Evolutionary conservation across 2,797 vertebrate genomes (phyloP).

Genomic region (Chelon labrosus): DNA sequence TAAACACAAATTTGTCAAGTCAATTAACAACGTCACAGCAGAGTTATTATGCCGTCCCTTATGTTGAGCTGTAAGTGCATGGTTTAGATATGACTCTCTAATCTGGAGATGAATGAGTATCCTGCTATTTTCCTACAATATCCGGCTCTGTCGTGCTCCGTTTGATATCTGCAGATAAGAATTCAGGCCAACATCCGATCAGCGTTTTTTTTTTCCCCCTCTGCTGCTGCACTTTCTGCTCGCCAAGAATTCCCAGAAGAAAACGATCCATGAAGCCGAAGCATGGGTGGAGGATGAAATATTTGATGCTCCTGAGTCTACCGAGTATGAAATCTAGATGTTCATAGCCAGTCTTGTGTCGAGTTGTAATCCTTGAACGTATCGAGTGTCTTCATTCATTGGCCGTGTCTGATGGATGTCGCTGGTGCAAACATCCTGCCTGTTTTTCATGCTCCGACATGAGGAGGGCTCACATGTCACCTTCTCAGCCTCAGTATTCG

Average conservation of each 20-base stretch:
- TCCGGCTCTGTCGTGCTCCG: slow-evolving; percentile 15
- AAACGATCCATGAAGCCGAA: slow-evolving; percentile 29
- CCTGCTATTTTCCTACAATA: not conserved
- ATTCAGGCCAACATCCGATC: slow-evolving; percentile 26
- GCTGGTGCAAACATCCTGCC: slow-evolving; percentile 35
- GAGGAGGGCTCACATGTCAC: slow-evolving; percentile 6
- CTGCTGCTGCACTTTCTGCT: slow-evolving; percentile 39
- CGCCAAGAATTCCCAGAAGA: slow-evolving; percentile 32
- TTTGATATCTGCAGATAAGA: slow-evolving; percentile 42
- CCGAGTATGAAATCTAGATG: not conserved
- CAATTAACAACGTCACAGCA: not conserved
- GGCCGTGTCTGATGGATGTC: not conserved
- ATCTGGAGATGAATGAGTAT: not conserved
- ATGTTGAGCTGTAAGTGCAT: not conserved
- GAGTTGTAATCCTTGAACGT: not conserved
- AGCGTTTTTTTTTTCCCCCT: slow-evolving; percentile 22
- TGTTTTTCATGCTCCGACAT: not conserved
- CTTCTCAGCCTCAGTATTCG: slow-evolving; percentile 7
- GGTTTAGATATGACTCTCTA: slow-evolving; percentile 11
- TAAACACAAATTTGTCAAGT: slow-evolving; percentile 1
- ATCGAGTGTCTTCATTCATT: slow-evolving; percentile 9
- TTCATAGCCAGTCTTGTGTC: not conserved
- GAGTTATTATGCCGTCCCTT: slow-evolving; percentile 15
- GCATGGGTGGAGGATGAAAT: slow-evolving; percentile 2
- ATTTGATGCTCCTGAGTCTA: not conserved